Conservation (phyloP, 2,888 invertebrate genomes). For the Yponomeuta sedellus region DNA sequence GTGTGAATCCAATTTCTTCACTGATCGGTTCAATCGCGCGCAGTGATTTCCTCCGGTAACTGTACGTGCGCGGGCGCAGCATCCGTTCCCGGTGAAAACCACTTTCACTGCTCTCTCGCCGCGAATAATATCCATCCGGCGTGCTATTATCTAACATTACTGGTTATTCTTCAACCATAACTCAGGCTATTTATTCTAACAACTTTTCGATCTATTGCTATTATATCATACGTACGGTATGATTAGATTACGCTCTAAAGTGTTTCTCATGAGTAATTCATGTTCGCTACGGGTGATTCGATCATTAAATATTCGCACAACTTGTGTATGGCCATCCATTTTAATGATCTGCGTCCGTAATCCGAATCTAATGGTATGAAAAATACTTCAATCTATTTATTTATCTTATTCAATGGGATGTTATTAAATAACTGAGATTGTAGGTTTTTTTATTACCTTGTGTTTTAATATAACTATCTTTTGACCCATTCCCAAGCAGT, state of each 20-base stretch:
- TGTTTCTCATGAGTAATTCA: neutral
- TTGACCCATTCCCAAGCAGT: too few species aligned
- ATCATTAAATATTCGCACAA: neutral
- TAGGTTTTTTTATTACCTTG: too few species aligned
- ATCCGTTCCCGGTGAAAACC: slow-evolving; percentile 39
- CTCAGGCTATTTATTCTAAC: slow-evolving; percentile 7
- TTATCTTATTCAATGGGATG: too few species aligned
- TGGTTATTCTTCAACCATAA: neutral
- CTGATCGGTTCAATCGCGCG: neutral
- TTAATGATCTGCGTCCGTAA: neutral
- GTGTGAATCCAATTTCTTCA: neutral
- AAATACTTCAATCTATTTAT: too few species aligned
- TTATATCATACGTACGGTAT: neutral
- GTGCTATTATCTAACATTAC: slow-evolving; percentile 26
- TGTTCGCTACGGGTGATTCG: neutral
- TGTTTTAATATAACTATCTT: too few species aligned
- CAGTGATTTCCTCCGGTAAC: neutral
- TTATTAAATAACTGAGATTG: too few species aligned
- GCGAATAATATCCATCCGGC: slow-evolving; percentile 4
- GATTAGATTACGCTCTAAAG: neutral
- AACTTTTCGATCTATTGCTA: neutral
- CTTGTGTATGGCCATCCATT: neutral
- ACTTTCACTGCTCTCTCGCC: slow-evolving; percentile 40
- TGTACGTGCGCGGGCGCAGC: slow-evolving; percentile 23
- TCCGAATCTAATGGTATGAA: neutral